phyloP scores from a whole-genome alignment of 2,888 invertebrate species.

The Theretra japonica region DNA sequence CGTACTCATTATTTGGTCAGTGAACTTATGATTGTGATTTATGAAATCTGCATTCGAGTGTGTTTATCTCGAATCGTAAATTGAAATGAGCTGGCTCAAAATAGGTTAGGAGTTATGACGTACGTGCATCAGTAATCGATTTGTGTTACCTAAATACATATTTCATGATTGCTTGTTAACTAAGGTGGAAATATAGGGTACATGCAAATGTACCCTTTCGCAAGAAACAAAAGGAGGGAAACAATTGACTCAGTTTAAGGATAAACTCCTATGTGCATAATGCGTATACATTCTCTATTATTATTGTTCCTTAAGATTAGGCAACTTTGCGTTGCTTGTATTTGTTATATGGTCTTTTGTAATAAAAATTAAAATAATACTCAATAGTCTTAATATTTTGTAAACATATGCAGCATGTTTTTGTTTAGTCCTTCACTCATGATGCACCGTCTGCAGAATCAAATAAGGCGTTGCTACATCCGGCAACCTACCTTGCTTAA shows the following conservation, averaged over 20 bases:
- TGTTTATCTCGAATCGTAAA: constrained; percentile 54
- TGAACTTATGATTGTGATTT: constrained; percentile 54
- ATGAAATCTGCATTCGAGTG: constrained; percentile 50
- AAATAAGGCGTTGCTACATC: constrained; percentile 9
- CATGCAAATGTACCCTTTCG: no score
- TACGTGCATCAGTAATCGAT: constrained; percentile 7
- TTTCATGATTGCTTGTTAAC: neutral
- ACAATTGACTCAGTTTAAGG: no score
- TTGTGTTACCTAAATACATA: constrained; percentile 35
- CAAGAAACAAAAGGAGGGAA: no score
- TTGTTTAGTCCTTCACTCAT: no score
- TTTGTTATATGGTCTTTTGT: no score
- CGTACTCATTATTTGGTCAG: constrained; percentile 56
- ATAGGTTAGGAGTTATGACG: constrained; percentile 46
- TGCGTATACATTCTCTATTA: no score
- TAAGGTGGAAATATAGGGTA: neutral
- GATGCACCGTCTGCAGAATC: neutral
- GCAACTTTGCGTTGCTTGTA: no score
- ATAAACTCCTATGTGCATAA: no score
- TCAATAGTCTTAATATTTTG: no score
- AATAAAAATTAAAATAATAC: no score
- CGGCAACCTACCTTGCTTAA: constrained; percentile 8
- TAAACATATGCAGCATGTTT: no score
- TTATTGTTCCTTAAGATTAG: no score
- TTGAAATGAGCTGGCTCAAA: constrained; percentile 55